A percentile compares a stretch with the other conserved stretches of the same genome.
Evolutionary conservation across 2,113 vertebrate species (phyloP).

Genomic region (Trachemys scripta): DNA sequence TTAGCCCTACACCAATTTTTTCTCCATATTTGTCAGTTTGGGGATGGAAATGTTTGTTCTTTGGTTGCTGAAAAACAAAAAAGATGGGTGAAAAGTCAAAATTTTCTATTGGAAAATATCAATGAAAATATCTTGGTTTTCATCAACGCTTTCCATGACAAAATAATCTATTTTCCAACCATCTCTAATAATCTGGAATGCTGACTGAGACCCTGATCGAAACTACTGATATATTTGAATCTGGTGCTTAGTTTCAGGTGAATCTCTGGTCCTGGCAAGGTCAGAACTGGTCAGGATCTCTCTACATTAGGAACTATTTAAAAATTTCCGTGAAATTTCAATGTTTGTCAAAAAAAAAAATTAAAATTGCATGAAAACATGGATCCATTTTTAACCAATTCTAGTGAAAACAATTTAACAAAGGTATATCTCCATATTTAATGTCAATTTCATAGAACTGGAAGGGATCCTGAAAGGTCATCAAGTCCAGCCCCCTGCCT

Average conservation of each 20-base stretch:
- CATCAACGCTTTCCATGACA: background rate
- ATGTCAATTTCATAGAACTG: no score
- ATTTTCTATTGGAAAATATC: background rate
- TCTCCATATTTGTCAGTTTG: background rate
- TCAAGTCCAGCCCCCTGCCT: no score
- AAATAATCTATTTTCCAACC: background rate
- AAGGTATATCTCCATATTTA: no score
- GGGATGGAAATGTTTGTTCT: background rate
- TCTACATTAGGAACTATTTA: background rate
- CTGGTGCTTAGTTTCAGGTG: background rate
- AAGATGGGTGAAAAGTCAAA: rapidly evolving
- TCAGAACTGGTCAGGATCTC: background rate
- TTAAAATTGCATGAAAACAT: background rate
- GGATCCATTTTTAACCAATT: background rate
- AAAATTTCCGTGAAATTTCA: background rate
- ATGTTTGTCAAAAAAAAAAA: background rate
- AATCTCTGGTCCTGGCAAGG: background rate
- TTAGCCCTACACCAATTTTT: background rate
- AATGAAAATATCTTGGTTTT: background rate
- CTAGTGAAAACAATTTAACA: background rate
- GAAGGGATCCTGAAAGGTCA: no score
- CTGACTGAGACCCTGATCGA: background rate
- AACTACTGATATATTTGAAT: background rate
- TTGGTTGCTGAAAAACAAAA: background rate
- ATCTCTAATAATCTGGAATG: background rate